Percentiles rank a stretch among this genome's conserved stretches.
Evolutionary conservation across 1,140 invertebrate species (phyloP).

Genomic region (Archegozetes longisetosus): DNA sequence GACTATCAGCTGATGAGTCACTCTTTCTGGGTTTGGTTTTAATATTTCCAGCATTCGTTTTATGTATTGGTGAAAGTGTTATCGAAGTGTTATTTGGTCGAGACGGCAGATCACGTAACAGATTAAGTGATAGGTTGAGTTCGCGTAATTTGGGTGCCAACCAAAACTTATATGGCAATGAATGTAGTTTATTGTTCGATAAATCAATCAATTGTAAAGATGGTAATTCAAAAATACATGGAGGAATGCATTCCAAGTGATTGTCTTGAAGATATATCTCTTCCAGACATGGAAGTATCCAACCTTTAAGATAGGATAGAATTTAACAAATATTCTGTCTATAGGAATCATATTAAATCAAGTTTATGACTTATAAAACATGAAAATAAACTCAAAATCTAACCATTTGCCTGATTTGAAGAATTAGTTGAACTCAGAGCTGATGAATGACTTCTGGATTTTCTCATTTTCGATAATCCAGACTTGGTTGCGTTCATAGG

Average conservation of each 20-base stretch:
- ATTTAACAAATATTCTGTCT: too few relatives aligned
- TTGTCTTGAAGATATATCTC: slow-evolving; percentile 78
- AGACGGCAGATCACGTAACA: slow-evolving; percentile 58
- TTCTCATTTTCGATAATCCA: neutral
- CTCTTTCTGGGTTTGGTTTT: neutral
- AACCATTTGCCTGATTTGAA: neutral
- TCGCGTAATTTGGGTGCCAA: slow-evolving; percentile 69
- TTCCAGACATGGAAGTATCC: slow-evolving; percentile 50
- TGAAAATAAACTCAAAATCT: neutral
- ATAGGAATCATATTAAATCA: neutral
- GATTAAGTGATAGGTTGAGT: slow-evolving; percentile 77
- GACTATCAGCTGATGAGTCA: neutral
- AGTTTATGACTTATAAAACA: neutral
- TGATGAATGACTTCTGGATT: neutral
- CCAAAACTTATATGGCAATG: slow-evolving; percentile 74
- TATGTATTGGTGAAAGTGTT: neutral
- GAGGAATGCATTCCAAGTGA: slow-evolving; percentile 56
- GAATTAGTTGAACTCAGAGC: neutral
- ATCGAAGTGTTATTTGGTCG: neutral
- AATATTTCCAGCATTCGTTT: neutral
- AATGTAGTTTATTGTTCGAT: slow-evolving; percentile 81
- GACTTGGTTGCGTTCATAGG: neutral
- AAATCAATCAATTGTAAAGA: slow-evolving; percentile 65
- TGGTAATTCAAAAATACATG: slow-evolving; percentile 57
- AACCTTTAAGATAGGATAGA: too few relatives aligned